Evolutionary conservation across 2,888 invertebrate species (phyloP), one percentile per base, ranked within the genome.

Genomic region (Rhingia campestris): DNA sequence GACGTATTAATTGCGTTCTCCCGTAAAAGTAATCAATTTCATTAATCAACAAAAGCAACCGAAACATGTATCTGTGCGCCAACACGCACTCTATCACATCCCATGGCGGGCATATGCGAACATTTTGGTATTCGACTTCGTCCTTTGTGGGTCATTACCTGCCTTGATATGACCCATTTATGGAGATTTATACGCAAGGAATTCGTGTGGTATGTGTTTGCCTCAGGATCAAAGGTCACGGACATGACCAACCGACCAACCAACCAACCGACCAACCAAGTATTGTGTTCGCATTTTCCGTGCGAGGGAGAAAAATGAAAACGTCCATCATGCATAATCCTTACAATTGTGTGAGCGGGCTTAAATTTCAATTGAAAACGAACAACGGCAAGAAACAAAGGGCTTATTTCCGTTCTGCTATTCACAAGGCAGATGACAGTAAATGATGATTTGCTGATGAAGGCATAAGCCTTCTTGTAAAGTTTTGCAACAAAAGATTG

Each of bases 141-240:
- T 63, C 69, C 76, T 77, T 63, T 77, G 70, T 70, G 76, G 76
- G 54, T 64, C 76, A 70, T 77, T 77, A 77, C 76, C 69, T 70
- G 32, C 39, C 70, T 63, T 77, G 69, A 69, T 77, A 47, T 61
- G 76, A 70, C 41, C 63, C 76, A 69, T 70, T 63, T 77, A 70
- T 9, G 56, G 49, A 33, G 22, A 35, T 41, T 41, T 35, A 30
- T 7, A 9, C 41, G 14, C 32, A 49, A 22, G 22, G 22, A 22
- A 22, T 22, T 22, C 22, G 22, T 22, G 22, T 30, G 9, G 14
- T 43, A 9, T 49, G 14, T 39, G 30, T 35, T 22, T 10, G 53
- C 43, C 45, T 10, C 51, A 45, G 67, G 51, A 59, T 59, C 75
- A 75, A 66, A 75, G 75, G 66, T 75, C 66, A 49, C 49, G 33